Conservation (phyloP, 2,797 vertebrate species). For the Alauda arvensis region DNA sequence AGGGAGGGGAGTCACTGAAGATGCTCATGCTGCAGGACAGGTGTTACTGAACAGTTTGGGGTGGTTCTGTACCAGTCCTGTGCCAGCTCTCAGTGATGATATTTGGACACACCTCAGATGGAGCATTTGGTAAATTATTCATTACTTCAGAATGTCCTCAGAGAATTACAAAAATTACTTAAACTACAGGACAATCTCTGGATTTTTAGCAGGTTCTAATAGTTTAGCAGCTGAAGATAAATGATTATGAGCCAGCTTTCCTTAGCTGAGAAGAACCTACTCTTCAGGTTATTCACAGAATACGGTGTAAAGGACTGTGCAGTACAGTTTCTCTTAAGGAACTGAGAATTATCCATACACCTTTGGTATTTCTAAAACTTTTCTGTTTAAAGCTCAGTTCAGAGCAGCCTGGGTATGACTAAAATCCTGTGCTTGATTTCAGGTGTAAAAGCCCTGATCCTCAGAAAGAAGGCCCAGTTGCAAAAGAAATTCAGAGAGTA, state of each 20-base stretch:
- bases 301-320: neutral
- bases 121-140: neutral
- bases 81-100: neutral
- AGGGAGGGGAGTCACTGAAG: neutral
- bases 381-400: neutral
- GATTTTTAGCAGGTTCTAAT: neutral
- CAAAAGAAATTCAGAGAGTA: neutral
- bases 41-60: neutral
- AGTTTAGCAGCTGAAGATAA: neutral
- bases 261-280: neutral
- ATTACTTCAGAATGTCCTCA: neutral
- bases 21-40: rapidly evolving
- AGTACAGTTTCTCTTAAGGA: neutral
- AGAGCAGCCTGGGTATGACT: neutral
- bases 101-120: neutral
- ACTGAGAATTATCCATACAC: neutral
- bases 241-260: neutral
- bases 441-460: neutral
- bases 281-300: neutral
- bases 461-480: neutral
- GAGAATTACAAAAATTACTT: neutral
- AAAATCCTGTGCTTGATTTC: neutral
- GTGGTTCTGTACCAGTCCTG: neutral
- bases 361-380: neutral
- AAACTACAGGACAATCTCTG: neutral